phyloP scores from a whole-genome alignment of 2,888 invertebrate species.

The Mellilla xanthometata region DNA sequence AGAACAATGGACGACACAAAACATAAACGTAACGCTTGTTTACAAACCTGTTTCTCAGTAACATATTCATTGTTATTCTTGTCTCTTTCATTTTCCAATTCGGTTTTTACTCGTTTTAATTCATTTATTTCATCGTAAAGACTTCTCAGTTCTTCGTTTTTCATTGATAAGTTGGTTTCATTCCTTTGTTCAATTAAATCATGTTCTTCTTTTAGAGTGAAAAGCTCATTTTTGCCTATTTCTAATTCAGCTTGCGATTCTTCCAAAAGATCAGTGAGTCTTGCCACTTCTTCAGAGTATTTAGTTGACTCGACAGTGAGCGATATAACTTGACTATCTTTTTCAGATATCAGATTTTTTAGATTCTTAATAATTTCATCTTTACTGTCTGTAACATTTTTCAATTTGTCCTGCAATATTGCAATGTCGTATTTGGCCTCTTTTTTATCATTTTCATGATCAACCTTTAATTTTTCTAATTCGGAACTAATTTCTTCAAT shows the following conservation, averaged over 20 bases:
- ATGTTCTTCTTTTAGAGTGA: conserved; percentile 55
- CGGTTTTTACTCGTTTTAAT: conserved; percentile 37
- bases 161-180: conserved; percentile 48
- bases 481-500: conserved; percentile 36
- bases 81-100: conserved; percentile 42
- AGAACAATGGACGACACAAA: conserved; percentile 34
- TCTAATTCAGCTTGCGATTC: conserved; percentile 63
- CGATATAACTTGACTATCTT: conserved; percentile 56
- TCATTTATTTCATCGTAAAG: conserved; percentile 50
- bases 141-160: conserved; percentile 56
- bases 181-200: conserved; percentile 46
- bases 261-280: conserved; percentile 57
- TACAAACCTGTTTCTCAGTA: conserved; percentile 64
- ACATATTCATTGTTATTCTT: conserved; percentile 38
- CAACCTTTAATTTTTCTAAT: conserved; percentile 50
- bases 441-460: conserved; percentile 69
- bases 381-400: conserved; percentile 56
- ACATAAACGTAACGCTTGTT: conserved; percentile 17
- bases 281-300: conserved; percentile 45
- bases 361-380: conserved; percentile 57
- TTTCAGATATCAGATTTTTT: conserved; percentile 53
- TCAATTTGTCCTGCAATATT: conserved; percentile 63
- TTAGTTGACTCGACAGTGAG: conserved; percentile 66
- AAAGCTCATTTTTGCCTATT: conserved; percentile 59
- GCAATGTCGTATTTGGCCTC: conserved; percentile 60